These are phyloP conservation scores for Lepidurus packardi DNA, from an alignment of 1,140 invertebrate genomes.

Conservation along the genomic window DNA sequence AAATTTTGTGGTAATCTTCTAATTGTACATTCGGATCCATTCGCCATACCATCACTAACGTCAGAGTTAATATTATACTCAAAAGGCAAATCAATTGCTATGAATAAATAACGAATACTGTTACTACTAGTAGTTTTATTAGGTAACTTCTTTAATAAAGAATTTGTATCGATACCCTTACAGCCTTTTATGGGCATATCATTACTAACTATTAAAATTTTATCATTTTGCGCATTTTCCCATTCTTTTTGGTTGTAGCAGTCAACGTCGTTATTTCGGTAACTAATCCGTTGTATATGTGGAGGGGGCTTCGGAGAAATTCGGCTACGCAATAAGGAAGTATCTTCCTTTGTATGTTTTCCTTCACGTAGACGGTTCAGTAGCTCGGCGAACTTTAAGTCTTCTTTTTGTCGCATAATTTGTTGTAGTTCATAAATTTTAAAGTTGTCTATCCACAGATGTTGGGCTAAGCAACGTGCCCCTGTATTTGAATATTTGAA, in stretches of 20 bases:
- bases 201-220: neutral
- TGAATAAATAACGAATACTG: neutral
- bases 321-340: neutral
- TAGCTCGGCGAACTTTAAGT: neutral
- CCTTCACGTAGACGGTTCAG: neutral
- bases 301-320: neutral
- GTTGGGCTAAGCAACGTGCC: neutral
- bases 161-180: neutral
- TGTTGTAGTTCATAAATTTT: neutral
- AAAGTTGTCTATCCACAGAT: neutral
- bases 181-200: neutral
- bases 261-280: neutral
- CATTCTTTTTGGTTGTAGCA: neutral
- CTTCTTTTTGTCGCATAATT: neutral
- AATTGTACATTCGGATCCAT: neutral
- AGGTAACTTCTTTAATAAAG: neutral
- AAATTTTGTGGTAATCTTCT: neutral
- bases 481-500: neutral
- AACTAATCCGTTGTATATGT: neutral
- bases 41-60: neutral
- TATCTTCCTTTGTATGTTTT: neutral
- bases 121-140: neutral
- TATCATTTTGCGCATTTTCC: neutral
- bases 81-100: neutral
- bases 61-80: neutral